A percentile compares a stretch with the other conserved stretches of the same genome.
These are phyloP conservation scores for Aythya baeri DNA, from an alignment of 2,113 vertebrate genomes.

Conservation along the genomic window DNA sequence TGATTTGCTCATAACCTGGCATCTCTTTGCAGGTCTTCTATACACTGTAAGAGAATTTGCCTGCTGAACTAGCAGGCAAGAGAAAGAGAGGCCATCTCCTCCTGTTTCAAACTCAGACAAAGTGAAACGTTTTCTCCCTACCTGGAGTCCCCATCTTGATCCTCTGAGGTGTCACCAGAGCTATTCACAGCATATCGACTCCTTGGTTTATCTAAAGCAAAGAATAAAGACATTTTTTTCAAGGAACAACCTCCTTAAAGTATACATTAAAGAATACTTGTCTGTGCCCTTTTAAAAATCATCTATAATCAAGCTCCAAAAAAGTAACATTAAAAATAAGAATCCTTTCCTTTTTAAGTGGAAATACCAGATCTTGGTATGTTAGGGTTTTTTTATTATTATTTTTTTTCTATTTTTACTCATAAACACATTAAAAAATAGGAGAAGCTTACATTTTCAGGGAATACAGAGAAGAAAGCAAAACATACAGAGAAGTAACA, in stretches of 20 bases:
- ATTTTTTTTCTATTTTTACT: neutral
- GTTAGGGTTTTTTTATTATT: too few species aligned
- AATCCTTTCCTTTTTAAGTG: neutral
- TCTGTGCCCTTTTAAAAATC: neutral
- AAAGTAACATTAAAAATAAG: neutral
- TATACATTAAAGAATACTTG: neutral
- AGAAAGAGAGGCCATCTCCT: neutral
- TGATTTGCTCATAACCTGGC: neutral
- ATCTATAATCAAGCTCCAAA: neutral
- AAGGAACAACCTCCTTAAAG: neutral
- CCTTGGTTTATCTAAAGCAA: constrained; percentile 85
- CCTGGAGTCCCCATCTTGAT: constrained; percentile 95
- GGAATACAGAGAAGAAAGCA: neutral
- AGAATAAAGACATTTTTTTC: constrained; percentile 2
- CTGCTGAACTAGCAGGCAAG: neutral
- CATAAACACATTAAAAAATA: neutral
- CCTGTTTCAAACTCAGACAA: neutral
- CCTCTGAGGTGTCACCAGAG: constrained; percentile 84
- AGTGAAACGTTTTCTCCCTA: constrained; percentile 60
- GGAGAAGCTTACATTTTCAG: neutral
- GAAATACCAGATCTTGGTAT: neutral
- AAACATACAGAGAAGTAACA: neutral
- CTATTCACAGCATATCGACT: constrained; percentile 91
- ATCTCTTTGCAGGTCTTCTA: neutral
- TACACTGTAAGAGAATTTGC: neutral